Conservation (phyloP, 2,113 vertebrate genomes). For the Mola mola region DNA sequence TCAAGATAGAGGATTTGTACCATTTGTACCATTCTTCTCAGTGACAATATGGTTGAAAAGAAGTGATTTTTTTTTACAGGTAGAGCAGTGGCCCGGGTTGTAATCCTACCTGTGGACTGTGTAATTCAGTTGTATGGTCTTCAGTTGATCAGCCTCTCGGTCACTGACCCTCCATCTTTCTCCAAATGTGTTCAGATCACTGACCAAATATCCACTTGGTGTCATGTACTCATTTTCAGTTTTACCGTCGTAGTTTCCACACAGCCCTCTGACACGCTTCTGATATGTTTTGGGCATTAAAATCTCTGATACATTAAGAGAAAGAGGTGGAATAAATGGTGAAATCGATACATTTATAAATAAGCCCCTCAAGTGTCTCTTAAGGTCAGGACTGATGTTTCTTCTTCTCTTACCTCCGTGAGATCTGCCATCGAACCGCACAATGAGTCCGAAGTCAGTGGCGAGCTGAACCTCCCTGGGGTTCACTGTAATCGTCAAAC, state of each 20-base stretch:
- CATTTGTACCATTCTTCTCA: no score
- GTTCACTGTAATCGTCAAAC: slow-evolving; percentile 76
- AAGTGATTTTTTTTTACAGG: no score
- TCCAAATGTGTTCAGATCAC: slow-evolving; percentile 73
- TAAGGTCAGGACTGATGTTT: no score
- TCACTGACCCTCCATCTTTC: slow-evolving; percentile 82
- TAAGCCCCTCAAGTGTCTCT: no score
- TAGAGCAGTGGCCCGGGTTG: no score
- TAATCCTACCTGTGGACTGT: slow-evolving; percentile 62
- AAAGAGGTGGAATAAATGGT: slow-evolving; percentile 16
- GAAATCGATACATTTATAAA: no score
- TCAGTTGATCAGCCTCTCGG: neutral
- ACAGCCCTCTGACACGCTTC: slow-evolving; percentile 78
- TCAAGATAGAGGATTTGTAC: no score
- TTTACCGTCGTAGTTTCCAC: slow-evolving; percentile 84
- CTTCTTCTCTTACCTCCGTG: slow-evolving; percentile 72
- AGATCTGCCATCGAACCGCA: slow-evolving; percentile 81
- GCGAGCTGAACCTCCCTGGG: slow-evolving; percentile 78
- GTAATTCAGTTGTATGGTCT: slow-evolving; percentile 16
- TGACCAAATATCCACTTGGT: slow-evolving; percentile 67
- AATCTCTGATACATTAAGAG: slow-evolving; percentile 77
- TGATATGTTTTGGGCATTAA: slow-evolving; percentile 81
- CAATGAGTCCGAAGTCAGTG: slow-evolving; percentile 83
- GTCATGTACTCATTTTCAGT: slow-evolving; percentile 81
- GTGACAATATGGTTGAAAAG: no score